Evolutionary conservation across 2,888 invertebrate species (phyloP).

Genomic region (Cerastis rubricosa): DNA sequence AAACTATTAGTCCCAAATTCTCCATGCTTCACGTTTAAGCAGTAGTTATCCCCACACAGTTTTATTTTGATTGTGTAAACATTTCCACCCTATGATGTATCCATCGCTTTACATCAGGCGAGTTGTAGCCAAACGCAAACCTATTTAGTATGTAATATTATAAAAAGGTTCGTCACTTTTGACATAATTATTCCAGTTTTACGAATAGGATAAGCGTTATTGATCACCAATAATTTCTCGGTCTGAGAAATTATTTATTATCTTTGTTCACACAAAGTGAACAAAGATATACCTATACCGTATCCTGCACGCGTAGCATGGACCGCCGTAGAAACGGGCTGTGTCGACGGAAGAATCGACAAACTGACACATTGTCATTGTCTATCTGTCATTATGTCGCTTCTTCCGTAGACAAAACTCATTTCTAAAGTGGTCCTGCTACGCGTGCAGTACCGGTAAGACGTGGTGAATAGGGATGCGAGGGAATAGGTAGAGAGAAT

Average conservation of each 20-base stretch:
- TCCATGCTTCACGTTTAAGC: background rate
- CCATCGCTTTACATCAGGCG: background rate
- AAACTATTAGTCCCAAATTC: too few species aligned
- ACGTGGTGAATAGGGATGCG: too few species aligned
- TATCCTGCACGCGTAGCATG: constrained; percentile 3
- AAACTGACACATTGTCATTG: too few species aligned
- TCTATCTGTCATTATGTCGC: too few species aligned
- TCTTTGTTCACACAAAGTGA: background rate
- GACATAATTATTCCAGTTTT: background rate
- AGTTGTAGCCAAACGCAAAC: background rate
- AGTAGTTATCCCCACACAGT: background rate
- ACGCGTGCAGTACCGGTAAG: too few species aligned
- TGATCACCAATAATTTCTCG: background rate
- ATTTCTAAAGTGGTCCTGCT: too few species aligned
- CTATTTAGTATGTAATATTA: background rate
- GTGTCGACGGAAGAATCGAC: too few species aligned
- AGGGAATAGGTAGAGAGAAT: too few species aligned
- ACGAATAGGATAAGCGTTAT: background rate
- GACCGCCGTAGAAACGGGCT: too few species aligned
- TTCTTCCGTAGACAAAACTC: too few species aligned
- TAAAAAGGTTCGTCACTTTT: background rate
- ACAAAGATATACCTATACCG: background rate
- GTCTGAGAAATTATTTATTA: too few species aligned
- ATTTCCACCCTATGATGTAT: background rate
- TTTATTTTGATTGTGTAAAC: background rate